A percentile compares a stretch with the other conserved stretches of the same genome.
Conservation (phyloP, 53 echinoderm and acorn worm genomes). For the Holothuria scabra region DNA sequence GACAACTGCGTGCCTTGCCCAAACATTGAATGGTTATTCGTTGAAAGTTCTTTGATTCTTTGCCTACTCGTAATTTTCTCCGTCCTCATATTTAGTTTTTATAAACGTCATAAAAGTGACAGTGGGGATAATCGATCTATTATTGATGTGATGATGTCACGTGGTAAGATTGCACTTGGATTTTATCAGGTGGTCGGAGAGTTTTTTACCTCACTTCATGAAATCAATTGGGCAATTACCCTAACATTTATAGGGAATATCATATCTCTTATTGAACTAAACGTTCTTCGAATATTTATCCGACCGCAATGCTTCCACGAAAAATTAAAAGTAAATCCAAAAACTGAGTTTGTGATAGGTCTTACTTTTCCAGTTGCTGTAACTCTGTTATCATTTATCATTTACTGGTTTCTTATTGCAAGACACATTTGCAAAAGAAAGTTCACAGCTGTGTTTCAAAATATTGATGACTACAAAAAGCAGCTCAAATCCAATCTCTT, state of each 20-base stretch:
- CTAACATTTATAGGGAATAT: background rate
- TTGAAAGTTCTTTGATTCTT: background rate
- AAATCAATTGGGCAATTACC: background rate
- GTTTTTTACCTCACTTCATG: constrained; percentile 13
- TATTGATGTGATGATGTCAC: background rate
- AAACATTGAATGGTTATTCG: background rate
- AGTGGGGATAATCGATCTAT: background rate
- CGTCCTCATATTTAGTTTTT: too few relatives aligned
- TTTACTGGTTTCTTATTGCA: too few relatives aligned
- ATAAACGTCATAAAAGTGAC: too few relatives aligned
- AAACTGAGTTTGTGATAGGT: constrained; percentile 19
- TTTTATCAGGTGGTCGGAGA: constrained; percentile 40
- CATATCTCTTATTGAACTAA: background rate
- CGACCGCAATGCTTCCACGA: background rate
- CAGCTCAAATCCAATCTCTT: background rate
- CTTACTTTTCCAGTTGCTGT: background rate
- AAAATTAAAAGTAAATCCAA: background rate
- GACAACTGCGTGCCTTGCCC: constrained; percentile 17
- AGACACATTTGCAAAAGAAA: too few relatives aligned
- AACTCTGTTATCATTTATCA: too few relatives aligned
- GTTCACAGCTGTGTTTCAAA: too few relatives aligned
- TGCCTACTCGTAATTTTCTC: background rate
- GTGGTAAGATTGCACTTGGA: constrained; percentile 6
- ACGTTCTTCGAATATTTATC: constrained; percentile 1
- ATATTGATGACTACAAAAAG: background rate